Percentiles rank a stretch among this genome's conserved stretches.
phyloP scores from a whole-genome alignment of 2,797 vertebrate genomes.

The Pterois miles region DNA sequence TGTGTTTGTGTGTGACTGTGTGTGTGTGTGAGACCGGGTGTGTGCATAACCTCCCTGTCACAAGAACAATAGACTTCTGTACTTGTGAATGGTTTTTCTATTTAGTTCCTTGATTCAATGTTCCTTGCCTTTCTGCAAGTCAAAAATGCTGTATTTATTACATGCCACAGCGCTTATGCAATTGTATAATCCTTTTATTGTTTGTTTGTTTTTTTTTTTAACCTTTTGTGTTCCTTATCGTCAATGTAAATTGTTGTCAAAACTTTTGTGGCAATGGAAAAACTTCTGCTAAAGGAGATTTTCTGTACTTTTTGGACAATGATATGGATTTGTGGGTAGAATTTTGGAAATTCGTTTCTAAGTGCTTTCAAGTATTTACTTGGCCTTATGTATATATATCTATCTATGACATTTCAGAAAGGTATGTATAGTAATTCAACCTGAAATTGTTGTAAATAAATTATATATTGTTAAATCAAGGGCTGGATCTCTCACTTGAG shows the following conservation, averaged over 20 bases:
- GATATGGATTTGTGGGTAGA: slow-evolving; percentile 91
- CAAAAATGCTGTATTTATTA: slow-evolving; percentile 91
- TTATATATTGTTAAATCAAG: slow-evolving; percentile 92
- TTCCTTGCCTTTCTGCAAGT: slow-evolving; percentile 90
- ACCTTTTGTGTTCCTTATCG: slow-evolving; percentile 79
- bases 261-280: slow-evolving; percentile 85
- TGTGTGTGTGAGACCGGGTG: slow-evolving; percentile 46
- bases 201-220: slow-evolving; percentile 62
- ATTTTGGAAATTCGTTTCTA: slow-evolving; percentile 93
- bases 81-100: slow-evolving; percentile 84
- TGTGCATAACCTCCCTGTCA: slow-evolving; percentile 52
- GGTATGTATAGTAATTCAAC: slow-evolving; percentile 96
- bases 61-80: slow-evolving; percentile 83
- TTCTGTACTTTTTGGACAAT: slow-evolving; percentile 89
- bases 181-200: slow-evolving; percentile 84
- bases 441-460: slow-evolving; percentile 99
- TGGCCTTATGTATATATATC: slow-evolving; percentile 92
- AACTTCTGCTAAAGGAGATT: slow-evolving; percentile 80
- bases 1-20: slow-evolving; percentile 36
- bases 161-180: slow-evolving; percentile 91
- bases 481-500: slow-evolving; percentile 68
- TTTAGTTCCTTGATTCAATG: slow-evolving; percentile 83
- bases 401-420: slow-evolving; percentile 91
- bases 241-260: slow-evolving; percentile 87
- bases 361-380: slow-evolving; percentile 94